These are phyloP conservation scores for Rhagium mordax DNA, from an alignment of 2,888 invertebrate species.

Conservation along the genomic window DNA sequence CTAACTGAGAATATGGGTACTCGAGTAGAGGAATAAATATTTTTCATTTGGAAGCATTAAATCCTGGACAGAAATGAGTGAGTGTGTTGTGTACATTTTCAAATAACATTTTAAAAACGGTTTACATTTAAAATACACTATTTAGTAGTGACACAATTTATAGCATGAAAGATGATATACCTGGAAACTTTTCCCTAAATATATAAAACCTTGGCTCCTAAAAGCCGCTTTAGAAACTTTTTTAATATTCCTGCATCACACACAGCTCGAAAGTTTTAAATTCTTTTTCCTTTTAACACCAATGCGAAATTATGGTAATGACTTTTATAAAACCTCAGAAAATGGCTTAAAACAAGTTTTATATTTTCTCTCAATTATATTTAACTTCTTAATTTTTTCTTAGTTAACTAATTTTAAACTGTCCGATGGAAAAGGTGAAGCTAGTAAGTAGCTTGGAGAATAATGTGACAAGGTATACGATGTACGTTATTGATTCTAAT, in stretches of 20 bases:
- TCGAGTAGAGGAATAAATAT: background rate
- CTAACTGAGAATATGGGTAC: no score
- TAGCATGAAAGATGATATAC: conserved; percentile 22
- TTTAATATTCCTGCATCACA: conserved; percentile 12
- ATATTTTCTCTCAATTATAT: background rate
- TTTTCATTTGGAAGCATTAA: background rate
- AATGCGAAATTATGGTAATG: conserved; percentile 7
- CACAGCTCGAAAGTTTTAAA: conserved; percentile 14
- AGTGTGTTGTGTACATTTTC: background rate
- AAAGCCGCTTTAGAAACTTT: conserved; percentile 14
- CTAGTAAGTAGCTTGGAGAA: no score
- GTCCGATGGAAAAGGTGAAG: background rate
- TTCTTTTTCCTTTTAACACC: background rate
- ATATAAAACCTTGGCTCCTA: conserved; percentile 5
- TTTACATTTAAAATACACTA: conserved; percentile 1
- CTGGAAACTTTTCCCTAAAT: conserved; percentile 11
- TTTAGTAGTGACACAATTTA: conserved; percentile 3
- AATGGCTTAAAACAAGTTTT: background rate
- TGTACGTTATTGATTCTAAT: no score
- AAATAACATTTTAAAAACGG: background rate
- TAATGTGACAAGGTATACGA: no score
- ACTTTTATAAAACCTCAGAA: background rate
- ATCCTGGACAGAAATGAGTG: background rate
- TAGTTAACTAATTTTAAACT: background rate
- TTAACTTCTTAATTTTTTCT: background rate